Evolutionary conservation across 2,888 invertebrate genomes (phyloP).

Genomic region (Colletes collaris): DNA sequence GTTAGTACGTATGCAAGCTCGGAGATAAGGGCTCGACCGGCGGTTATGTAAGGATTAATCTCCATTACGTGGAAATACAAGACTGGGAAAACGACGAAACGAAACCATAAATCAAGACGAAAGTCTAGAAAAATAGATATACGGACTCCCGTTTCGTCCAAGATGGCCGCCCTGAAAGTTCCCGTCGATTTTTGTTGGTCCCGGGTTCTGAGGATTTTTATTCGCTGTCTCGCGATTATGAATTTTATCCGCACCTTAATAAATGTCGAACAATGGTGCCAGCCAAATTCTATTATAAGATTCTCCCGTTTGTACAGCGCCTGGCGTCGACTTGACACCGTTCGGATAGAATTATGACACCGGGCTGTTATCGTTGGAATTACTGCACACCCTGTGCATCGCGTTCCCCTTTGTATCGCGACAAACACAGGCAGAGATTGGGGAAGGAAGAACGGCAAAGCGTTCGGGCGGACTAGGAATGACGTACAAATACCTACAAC

Average conservation of each 20-base stretch:
- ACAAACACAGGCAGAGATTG: background rate
- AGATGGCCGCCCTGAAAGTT: too few relatives aligned
- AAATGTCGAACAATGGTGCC: too few relatives aligned
- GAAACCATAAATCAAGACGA: slow-evolving; percentile 5
- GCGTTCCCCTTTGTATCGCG: slow-evolving; percentile 16
- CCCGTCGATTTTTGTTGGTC: too few relatives aligned
- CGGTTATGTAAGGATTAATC: slow-evolving; percentile 28
- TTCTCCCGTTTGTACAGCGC: background rate
- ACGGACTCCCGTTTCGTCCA: too few relatives aligned
- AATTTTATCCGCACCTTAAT: too few relatives aligned
- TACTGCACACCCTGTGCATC: slow-evolving; percentile 5
- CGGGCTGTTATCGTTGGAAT: slow-evolving; percentile 25
- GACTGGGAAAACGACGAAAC: background rate
- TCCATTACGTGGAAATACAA: slow-evolving; percentile 2
- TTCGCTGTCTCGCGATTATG: too few relatives aligned
- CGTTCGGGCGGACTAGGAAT: slow-evolving; percentile 24
- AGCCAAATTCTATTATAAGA: background rate
- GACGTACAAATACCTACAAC: slow-evolving; percentile 36
- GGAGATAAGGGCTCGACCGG: slow-evolving; percentile 24
- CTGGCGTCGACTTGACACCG: background rate
- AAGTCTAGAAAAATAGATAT: background rate
- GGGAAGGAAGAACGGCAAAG: slow-evolving; percentile 6
- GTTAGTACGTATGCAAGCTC: slow-evolving; percentile 26
- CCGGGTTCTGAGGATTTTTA: too few relatives aligned
- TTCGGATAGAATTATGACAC: slow-evolving; percentile 26